Evolutionary conservation across 2,888 invertebrate species (phyloP).

Genomic region (Acronicta leporina): DNA sequence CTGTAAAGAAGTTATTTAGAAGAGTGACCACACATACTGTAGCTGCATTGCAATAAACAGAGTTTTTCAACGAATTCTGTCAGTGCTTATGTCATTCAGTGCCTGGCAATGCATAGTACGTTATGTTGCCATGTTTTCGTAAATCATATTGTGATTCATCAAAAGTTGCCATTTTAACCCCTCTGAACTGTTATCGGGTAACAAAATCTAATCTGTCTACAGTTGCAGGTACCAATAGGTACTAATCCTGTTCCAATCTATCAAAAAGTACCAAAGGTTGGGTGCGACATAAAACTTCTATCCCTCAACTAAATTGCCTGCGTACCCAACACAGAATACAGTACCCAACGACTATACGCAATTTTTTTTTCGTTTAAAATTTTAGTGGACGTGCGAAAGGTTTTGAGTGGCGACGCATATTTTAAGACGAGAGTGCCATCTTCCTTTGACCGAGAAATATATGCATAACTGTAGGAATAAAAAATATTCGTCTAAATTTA

Average conservation of each 20-base stretch:
- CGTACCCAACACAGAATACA: constrained; percentile 30
- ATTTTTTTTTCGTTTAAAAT: constrained; percentile 28
- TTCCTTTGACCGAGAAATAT: constrained; percentile 5
- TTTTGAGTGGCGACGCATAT: constrained; percentile 36
- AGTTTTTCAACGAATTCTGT: too few species aligned
- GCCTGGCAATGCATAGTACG: too few species aligned
- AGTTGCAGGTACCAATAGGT: constrained; percentile 14
- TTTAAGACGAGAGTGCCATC: constrained; percentile 24
- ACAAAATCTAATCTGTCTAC: constrained; percentile 10
- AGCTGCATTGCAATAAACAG: too few species aligned
- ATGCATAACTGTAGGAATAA: not conserved
- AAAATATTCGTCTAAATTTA: too few species aligned
- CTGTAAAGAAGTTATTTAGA: too few species aligned
- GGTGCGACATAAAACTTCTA: constrained; percentile 40
- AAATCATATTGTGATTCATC: too few species aligned
- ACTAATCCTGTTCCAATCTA: constrained; percentile 46
- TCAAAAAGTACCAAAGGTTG: constrained; percentile 28
- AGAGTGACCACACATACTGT: too few species aligned
- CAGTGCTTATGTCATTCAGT: too few species aligned
- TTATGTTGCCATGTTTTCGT: too few species aligned
- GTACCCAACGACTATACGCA: constrained; percentile 4
- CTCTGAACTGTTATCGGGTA: not conserved
- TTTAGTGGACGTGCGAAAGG: constrained; percentile 17
- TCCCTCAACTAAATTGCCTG: constrained; percentile 46
- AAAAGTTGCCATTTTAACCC: too few species aligned